These are phyloP conservation scores for Toxonevra muliebris DNA, from an alignment of 2,888 invertebrate genomes.

Conservation along the genomic window DNA sequence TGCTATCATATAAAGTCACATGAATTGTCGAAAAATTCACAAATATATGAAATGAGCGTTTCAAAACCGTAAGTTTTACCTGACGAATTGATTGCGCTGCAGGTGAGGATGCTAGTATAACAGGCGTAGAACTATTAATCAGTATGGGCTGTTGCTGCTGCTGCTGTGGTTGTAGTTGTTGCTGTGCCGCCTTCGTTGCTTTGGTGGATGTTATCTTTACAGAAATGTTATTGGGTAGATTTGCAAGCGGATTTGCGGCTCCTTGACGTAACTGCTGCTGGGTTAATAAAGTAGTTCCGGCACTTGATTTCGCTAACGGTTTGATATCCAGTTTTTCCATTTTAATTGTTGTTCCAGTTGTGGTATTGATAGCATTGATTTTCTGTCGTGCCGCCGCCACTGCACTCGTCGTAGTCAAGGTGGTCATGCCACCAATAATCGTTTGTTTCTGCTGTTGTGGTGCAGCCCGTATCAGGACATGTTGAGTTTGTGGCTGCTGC, in stretches of 20 bases:
- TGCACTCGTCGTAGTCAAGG: constrained; percentile 31
- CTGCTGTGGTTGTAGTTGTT: constrained; percentile 42
- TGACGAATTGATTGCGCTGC: constrained; percentile 50
- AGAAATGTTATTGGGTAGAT: constrained; percentile 62
- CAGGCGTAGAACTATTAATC: constrained; percentile 61
- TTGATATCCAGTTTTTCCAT: constrained; percentile 61
- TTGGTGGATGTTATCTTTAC: constrained; percentile 62
- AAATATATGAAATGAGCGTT: too few relatives aligned
- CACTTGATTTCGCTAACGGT: constrained; percentile 47
- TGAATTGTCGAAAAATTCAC: background rate
- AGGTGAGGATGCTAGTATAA: constrained; percentile 57
- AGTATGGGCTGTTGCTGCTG: constrained; percentile 57
- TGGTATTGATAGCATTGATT: constrained; percentile 44
- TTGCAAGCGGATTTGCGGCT: constrained; percentile 55
- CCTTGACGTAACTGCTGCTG: constrained; percentile 53
- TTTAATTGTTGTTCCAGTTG: constrained; percentile 54
- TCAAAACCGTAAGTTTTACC: constrained; percentile 38
- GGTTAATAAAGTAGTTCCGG: constrained; percentile 42
- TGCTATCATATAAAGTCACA: background rate
- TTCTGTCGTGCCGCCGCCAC: constrained; percentile 39
- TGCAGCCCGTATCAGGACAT: constrained; percentile 49
- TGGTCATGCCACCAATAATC: constrained; percentile 32
- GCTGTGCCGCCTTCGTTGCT: constrained; percentile 47
- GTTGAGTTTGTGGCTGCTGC: constrained; percentile 48
- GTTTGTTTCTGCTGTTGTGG: constrained; percentile 47